A percentile compares a stretch with the other conserved stretches of the same genome.
phyloP scores from a whole-genome alignment of 1,140 invertebrate species.

The Rhynchophorus ferrugineus region DNA sequence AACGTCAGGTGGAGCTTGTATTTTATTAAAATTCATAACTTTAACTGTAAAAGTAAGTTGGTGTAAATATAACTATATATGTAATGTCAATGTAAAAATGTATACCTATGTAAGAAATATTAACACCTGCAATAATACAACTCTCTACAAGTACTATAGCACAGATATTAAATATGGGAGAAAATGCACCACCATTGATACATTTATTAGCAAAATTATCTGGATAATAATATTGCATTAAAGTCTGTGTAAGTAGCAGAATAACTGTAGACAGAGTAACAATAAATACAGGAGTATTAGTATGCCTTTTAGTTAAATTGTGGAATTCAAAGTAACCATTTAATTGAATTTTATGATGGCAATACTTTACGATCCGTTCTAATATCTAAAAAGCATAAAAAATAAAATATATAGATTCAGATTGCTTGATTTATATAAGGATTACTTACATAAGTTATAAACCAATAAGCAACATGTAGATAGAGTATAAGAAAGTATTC shows the following conservation, averaged over 20 bases:
- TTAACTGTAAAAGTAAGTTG: slow-evolving; percentile 40
- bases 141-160: slow-evolving; percentile 50
- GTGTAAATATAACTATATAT: slow-evolving; percentile 1
- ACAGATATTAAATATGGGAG: slow-evolving; percentile 50
- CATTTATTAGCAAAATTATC: slow-evolving; percentile 52
- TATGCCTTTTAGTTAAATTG: slow-evolving; percentile 51
- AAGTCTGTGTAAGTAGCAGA: slow-evolving; percentile 50
- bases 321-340: slow-evolving; percentile 61
- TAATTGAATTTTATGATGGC: slow-evolving; percentile 51
- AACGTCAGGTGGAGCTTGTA: slow-evolving; percentile 49
- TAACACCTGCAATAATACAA: slow-evolving; percentile 46
- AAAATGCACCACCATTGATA: slow-evolving; percentile 46
- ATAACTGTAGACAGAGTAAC: slow-evolving; percentile 55
- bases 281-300: slow-evolving; percentile 53
- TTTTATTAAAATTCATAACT: slow-evolving; percentile 51
- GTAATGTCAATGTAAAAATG: neutral
- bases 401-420: neutral
- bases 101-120: slow-evolving; percentile 52
- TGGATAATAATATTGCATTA: slow-evolving; percentile 57
- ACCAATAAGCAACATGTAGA: slow-evolving; percentile 54
- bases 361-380: slow-evolving; percentile 49
- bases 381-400: slow-evolving; percentile 40
- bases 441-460: slow-evolving; percentile 48
- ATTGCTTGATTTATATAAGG: neutral
- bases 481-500: slow-evolving; percentile 61